Conservation (phyloP, 2,888 invertebrate genomes). For the Notodonta dromedarius region DNA sequence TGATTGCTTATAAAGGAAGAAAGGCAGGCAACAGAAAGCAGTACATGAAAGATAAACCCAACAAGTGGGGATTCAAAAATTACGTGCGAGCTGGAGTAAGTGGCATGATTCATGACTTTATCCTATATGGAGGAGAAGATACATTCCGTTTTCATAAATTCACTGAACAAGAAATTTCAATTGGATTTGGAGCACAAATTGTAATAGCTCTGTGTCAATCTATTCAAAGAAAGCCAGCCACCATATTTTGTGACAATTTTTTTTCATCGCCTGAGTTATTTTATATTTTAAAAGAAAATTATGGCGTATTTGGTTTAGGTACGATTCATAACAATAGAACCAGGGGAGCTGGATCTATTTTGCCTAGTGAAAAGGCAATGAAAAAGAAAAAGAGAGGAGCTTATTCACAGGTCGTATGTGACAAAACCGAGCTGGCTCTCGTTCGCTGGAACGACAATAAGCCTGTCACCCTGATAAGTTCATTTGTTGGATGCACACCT, state of each 20-base stretch:
- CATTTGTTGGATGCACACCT: slow-evolving; percentile 1
- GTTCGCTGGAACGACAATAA: slow-evolving; percentile 8
- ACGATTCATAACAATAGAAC: slow-evolving; percentile 34
- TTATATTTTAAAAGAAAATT: slow-evolving; percentile 29
- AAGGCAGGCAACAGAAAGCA: slow-evolving; percentile 46
- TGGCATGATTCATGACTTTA: slow-evolving; percentile 53
- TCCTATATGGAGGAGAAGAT: slow-evolving; percentile 17
- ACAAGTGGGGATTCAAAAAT: slow-evolving; percentile 52
- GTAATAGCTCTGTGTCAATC: slow-evolving; percentile 30
- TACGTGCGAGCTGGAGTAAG: slow-evolving; percentile 44
- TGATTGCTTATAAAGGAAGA: slow-evolving; percentile 51
- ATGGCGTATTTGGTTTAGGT: slow-evolving; percentile 35
- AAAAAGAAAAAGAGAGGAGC: slow-evolving; percentile 29
- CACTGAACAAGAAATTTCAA: slow-evolving; percentile 8
- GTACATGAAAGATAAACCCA: slow-evolving; percentile 48
- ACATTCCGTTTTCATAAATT: slow-evolving; percentile 12
- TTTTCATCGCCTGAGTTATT: slow-evolving; percentile 20
- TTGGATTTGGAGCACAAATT: slow-evolving; percentile 35
- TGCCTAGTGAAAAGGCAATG: slow-evolving; percentile 31
- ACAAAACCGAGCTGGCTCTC: not conserved
- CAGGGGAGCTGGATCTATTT: slow-evolving; percentile 27
- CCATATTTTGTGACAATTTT: slow-evolving; percentile 19
- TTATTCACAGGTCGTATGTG: slow-evolving; percentile 3
- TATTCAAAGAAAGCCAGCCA: slow-evolving; percentile 1
- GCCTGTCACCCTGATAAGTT: not conserved